These are phyloP conservation scores for Lethenteron reissneri DNA, from an alignment of 2,113 vertebrate genomes.

Conservation along the genomic window DNA sequence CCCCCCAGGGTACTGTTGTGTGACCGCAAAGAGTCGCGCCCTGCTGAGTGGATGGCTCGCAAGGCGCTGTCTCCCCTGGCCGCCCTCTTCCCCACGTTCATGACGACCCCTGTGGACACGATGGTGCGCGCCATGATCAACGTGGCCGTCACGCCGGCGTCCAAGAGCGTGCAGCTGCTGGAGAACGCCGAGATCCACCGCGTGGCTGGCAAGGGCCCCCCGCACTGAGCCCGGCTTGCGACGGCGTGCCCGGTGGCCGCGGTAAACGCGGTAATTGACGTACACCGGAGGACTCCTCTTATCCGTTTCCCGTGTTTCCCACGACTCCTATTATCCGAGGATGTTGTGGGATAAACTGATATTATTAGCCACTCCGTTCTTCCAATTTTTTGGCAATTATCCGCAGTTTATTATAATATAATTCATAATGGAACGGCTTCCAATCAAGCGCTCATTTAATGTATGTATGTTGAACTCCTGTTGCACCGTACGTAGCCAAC, in stretches of 20 bases:
- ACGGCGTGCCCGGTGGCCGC: neutral
- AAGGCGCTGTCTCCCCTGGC: constrained; percentile 24
- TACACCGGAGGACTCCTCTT: neutral
- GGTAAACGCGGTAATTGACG: neutral
- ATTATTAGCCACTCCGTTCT: neutral
- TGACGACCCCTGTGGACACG: constrained; percentile 23
- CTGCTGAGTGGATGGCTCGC: constrained; percentile 26
- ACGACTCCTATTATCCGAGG: neutral
- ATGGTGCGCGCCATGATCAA: constrained; percentile 25
- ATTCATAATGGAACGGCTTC: too few species aligned
- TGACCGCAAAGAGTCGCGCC: constrained; percentile 27
- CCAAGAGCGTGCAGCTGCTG: constrained; percentile 25
- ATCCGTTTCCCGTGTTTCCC: neutral
- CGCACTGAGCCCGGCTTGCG: too few species aligned
- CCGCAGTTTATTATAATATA: too few species aligned
- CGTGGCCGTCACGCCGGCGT: constrained; percentile 24
- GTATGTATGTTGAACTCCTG: too few species aligned
- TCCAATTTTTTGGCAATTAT: neutral
- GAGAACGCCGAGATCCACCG: constrained; percentile 33
- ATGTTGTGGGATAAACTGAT: neutral
- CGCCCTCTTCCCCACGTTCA: constrained; percentile 17
- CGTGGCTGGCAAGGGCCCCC: neutral
- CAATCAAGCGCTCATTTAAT: too few species aligned
- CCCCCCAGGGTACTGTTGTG: constrained; percentile 30
- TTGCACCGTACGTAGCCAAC: too few species aligned